Evolutionary conservation across 2,888 invertebrate genomes (phyloP).

Genomic region (Synanthedon vespiformis): DNA sequence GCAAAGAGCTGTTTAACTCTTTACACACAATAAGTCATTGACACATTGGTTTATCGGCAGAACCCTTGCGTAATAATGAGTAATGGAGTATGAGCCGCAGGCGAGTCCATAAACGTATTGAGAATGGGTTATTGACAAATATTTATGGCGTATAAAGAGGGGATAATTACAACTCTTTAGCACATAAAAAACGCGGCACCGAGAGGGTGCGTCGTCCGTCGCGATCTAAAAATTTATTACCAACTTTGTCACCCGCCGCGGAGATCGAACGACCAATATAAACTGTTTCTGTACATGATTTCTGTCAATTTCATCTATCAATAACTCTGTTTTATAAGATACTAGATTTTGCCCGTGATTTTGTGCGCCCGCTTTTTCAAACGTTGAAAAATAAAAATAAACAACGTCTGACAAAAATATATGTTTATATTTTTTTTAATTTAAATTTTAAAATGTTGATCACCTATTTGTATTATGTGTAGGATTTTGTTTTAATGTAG

Average conservation of each 20-base stretch:
- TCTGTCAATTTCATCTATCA: no score
- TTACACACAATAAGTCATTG: neutral
- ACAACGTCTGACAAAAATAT: no score
- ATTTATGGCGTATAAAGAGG: conserved; percentile 68
- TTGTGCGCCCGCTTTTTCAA: no score
- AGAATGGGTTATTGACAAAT: conserved; percentile 68
- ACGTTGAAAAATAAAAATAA: no score
- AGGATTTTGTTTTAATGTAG: no score
- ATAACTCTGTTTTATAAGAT: no score
- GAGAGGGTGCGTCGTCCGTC: conserved; percentile 59
- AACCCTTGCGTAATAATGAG: conserved; percentile 57
- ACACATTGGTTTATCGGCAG: conserved; percentile 23
- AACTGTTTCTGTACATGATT: conserved; percentile 3
- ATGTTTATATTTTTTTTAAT: no score
- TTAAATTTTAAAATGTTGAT: no score
- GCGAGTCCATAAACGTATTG: conserved; percentile 63
- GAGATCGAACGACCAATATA: conserved; percentile 21
- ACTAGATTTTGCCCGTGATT: no score
- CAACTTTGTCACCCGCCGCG: conserved; percentile 45
- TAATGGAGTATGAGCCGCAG: conserved; percentile 58
- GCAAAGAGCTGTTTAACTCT: neutral
- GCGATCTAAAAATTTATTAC: conserved; percentile 53
- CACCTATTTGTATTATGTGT: no score
- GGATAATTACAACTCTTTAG: conserved; percentile 70
- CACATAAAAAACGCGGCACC: conserved; percentile 54